Base-by-base conservation (phyloP, 2,888 invertebrate species). In the Antheraea assamensis region DNA sequence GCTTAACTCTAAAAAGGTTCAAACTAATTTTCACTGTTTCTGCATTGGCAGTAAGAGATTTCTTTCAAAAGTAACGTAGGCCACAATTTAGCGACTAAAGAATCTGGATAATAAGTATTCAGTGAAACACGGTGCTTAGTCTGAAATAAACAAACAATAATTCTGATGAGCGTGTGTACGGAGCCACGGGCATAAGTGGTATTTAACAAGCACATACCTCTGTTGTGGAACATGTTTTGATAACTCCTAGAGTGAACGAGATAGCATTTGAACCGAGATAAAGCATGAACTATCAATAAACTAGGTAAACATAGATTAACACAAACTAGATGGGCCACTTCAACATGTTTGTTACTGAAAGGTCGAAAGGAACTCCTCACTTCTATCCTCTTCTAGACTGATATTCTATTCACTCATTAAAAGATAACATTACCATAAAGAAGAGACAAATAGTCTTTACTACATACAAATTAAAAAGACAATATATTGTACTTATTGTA, bases 181-280 rank as follows among this genome's bases (percentile, higher is more conserved):
- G 7, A 52, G 19, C 4, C 52, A 21, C 52, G 19, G 21, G 21
- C 52, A 19, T 52, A 21, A 19, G 5, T 52, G 3, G 4, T 52
- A 52, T 21, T 21, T 21, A 21, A 21, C 5, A 21, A 21, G 21
- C 52, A 21, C 5, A 52, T 7, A 24, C 24, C 58, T 58, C 24
- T n/a, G 0, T 24, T 24, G 24, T n/a, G n/a, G n/a, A 55, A 21
- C n/a, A 61, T 64, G 30, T 64, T 27, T 64, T 64, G 30, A 30
- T 64, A 64, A 13, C 61, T 64, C 10, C 8, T 58, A 58, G n/a
- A 58, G 4, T 24, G 24, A 24, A 13, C 61, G n/a, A 68, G 31
- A 68, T 68, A 68, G n/a, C 35, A n/a, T 35, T 35, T 68, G 66
- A 68, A 68, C 35, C n/a, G 4, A 35, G 68, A 68, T 68, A 68